Evolutionary conservation across 1,140 invertebrate species (phyloP).

Genomic region (Rhizoglyphus robini): DNA sequence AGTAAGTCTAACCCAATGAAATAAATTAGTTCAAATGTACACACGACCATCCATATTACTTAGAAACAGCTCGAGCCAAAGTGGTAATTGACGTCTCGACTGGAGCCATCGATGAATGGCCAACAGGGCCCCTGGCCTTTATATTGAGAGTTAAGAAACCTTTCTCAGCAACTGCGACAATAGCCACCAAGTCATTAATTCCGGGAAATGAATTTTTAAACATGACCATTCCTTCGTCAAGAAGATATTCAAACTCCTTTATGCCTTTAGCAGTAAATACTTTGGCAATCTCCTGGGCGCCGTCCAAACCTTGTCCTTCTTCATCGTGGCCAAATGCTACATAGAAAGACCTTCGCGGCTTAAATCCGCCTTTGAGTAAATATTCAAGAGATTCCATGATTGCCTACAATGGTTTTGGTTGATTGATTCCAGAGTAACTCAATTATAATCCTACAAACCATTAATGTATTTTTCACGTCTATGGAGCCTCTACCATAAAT

Average conservation of each 20-base stretch:
- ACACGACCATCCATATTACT: constrained; percentile 23
- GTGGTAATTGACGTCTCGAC: constrained; percentile 39
- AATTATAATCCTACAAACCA: constrained; percentile 33
- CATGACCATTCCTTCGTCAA: constrained; percentile 43
- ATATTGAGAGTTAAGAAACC: constrained; percentile 38
- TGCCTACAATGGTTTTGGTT: constrained; percentile 31
- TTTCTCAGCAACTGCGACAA: constrained; percentile 31
- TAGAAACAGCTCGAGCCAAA: constrained; percentile 38
- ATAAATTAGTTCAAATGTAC: background rate
- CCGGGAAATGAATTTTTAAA: constrained; percentile 29
- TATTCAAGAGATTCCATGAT: constrained; percentile 43
- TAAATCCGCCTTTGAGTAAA: constrained; percentile 33
- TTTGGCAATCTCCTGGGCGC: constrained; percentile 35
- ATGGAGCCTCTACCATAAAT: constrained; percentile 45
- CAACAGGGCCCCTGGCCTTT: constrained; percentile 33
- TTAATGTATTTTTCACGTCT: constrained; percentile 42
- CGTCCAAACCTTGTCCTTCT: constrained; percentile 40
- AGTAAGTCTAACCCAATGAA: constrained; percentile 30
- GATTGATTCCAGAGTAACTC: background rate
- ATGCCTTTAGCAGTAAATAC: constrained; percentile 31
- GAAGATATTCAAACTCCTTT: constrained; percentile 39
- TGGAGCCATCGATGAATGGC: constrained; percentile 44
- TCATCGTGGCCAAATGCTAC: constrained; percentile 48
- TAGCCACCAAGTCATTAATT: background rate
- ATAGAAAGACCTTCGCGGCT: constrained; percentile 37